Conservation (phyloP, 2,797 vertebrate genomes). For the Galago senegalensis region DNA sequence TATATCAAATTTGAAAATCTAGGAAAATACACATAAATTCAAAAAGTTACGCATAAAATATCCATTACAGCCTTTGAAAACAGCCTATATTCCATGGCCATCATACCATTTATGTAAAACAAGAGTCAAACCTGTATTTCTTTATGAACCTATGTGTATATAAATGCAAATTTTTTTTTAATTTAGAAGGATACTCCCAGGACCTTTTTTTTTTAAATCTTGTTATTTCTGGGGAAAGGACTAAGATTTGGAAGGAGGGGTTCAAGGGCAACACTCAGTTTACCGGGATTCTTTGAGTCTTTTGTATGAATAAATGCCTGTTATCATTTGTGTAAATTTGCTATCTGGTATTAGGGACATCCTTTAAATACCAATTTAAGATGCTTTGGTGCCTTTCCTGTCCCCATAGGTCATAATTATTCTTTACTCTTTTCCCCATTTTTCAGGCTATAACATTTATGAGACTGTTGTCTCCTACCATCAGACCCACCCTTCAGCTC, state of each 20-base stretch:
- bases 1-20: too few species aligned
- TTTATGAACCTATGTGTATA: not conserved
- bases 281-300: not conserved
- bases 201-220: not conserved
- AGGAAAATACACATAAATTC: too few species aligned
- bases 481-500: not conserved
- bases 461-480: not conserved
- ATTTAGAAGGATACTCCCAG: not conserved
- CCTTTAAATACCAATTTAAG: not conserved
- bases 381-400: not conserved
- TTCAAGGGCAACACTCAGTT: not conserved
- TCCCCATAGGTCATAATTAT: not conserved
- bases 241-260: not conserved
- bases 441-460: not conserved
- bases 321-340: not conserved
- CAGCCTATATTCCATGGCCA: not conserved
- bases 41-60: too few species aligned
- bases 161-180: not conserved
- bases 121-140: not conserved
- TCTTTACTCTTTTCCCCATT: not conserved
- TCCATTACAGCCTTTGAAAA: too few species aligned
- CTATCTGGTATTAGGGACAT: not conserved
- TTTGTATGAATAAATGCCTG: not conserved
- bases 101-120: not conserved
- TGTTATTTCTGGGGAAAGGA: not conserved